A percentile compares a stretch with the other conserved stretches of the same genome.
Evolutionary conservation across 2,888 invertebrate species (phyloP).

Genomic region (Acanthosepion esculentum): DNA sequence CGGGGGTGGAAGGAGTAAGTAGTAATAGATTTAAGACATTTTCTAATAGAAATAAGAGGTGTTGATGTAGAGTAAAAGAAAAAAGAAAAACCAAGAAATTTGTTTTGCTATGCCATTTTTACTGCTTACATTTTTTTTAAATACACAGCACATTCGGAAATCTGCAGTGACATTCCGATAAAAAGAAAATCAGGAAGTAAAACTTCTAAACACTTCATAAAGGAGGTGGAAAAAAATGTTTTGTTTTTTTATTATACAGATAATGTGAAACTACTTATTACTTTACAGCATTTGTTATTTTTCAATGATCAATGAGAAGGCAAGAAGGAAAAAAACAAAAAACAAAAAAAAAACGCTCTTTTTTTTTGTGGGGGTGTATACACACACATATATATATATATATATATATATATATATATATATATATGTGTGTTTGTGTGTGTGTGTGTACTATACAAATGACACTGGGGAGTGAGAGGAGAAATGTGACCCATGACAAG

Average conservation of each 20-base stretch:
- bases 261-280: neutral
- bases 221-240: neutral
- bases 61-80: neutral
- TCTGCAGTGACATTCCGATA: neutral
- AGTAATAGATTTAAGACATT: too few species aligned
- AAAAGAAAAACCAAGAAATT: neutral
- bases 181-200: neutral
- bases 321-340: neutral
- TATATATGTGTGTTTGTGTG: too few species aligned
- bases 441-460: neutral
- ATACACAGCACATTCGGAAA: neutral
- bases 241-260: neutral
- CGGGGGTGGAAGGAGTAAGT: too few species aligned
- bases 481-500: neutral
- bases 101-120: neutral
- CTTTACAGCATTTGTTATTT: slow-evolving; percentile 1
- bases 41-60: neutral
- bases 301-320: slow-evolving; percentile 33
- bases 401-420: neutral
- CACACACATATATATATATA: neutral
- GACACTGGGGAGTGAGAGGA: neutral
- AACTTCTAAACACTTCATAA: neutral
- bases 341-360: too few species aligned
- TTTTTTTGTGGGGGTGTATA: too few species aligned
- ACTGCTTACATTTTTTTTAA: neutral